Evolutionary conservation across 2,797 vertebrate genomes (phyloP).

Genomic region (Macrochelys suwanniensis): DNA sequence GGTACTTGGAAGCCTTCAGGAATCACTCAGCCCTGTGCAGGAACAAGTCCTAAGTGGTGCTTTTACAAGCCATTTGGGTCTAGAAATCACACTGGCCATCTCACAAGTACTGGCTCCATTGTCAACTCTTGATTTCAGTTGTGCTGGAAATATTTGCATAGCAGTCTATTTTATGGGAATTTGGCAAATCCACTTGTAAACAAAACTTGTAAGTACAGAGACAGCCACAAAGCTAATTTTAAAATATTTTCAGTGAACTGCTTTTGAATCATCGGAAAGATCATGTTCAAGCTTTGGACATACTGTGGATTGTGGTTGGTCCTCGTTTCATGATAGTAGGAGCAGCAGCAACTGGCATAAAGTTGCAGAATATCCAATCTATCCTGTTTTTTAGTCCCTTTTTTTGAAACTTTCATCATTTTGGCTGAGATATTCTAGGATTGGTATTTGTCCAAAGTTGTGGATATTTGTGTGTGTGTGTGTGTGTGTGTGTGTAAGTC

Average conservation of each 20-base stretch:
- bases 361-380: background rate
- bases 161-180: background rate
- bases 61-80: constrained; percentile 12
- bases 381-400: background rate
- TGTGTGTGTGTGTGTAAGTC: background rate
- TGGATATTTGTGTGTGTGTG: background rate
- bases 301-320: background rate
- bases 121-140: background rate
- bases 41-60: background rate
- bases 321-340: background rate
- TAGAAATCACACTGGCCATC: background rate
- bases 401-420: background rate
- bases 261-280: background rate
- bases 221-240: background rate
- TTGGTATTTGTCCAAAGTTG: background rate
- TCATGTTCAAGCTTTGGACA: background rate
- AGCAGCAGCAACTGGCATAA: background rate
- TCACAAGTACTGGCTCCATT: background rate
- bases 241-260: background rate
- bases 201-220: background rate
- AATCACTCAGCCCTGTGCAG: background rate
- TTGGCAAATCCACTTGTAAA: background rate
- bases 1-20: background rate
- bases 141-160: background rate
- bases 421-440: background rate